Base-by-base conservation (phyloP, 1,140 invertebrate species). In the Meloidogyne hapla region DNA sequence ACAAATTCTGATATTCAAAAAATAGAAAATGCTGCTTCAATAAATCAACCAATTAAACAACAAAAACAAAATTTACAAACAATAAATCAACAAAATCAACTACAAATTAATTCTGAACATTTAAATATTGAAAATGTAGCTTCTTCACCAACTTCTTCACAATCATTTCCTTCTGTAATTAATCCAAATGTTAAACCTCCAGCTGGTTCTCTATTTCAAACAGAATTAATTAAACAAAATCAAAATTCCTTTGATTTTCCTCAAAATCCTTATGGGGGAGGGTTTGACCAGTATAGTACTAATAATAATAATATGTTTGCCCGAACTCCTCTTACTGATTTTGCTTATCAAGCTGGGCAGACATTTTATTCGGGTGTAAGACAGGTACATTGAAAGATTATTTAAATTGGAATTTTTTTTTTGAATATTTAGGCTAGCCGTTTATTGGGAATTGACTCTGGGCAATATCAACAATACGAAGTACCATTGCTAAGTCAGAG, bases 391-490 rank as follows among this genome's bases (percentile, higher is more conserved):
- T 48, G 28, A 12, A 3, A 42, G 4, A 33, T 73, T 40, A 56
- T 26, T 48, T 38, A n/a, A n/a, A n/a, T n/a, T n/a, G n/a, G n/a
- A n/a, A 25, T 45, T 23, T 45, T 61, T 9, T 33, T 3, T n/a
- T 48, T 42, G 5, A 18, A 42, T 26, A 45, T 73, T 64, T 9
- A 77, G 63, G 76, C 76, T 25, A 40, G 74, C 21, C 74, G 74
- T 26, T 26, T 77, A n/a, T 75, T 77, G 42, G 76, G 76, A 40
- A 71, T 71, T 26, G 69, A 76, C 21, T 61, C 67, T 33, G 75
- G 75, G 13, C 75, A 76, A 62, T 75, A 75, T n/a, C 75, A 69
- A 28, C 75, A 61, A 15, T 76, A 76, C 42, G 75, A 76, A 70
- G 68, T 76, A 13, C 75, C 75, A 2, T 65, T 76, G 75, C 23